Evolutionary conservation across 2,888 invertebrate genomes (phyloP).

Genomic region (Stenichneumon culpator): DNA sequence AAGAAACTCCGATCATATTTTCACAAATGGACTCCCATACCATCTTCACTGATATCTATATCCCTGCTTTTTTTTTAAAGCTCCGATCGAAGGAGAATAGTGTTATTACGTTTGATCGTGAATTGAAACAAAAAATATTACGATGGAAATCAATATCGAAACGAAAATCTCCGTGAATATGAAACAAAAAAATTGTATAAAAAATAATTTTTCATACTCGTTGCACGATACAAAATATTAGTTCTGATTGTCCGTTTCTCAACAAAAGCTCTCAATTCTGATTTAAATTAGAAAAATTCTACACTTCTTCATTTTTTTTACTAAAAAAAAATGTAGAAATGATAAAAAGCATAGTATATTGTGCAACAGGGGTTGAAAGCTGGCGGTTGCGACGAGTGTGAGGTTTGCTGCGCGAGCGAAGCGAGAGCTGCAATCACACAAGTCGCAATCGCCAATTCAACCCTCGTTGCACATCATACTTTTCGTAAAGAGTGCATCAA

Average conservation of each 20-base stretch:
- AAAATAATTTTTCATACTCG: not conserved
- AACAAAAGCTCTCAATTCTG: not conserved
- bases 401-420: too few species aligned
- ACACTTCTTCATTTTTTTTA: too few species aligned
- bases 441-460: too few species aligned
- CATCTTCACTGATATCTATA: not conserved
- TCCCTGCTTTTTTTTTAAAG: not conserved
- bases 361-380: too few species aligned
- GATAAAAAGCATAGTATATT: too few species aligned
- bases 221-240: too few species aligned
- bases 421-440: too few species aligned
- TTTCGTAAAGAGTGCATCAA: too few species aligned
- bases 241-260: not conserved
- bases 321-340: too few species aligned
- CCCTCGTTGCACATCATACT: too few species aligned
- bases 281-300: not conserved
- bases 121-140: not conserved
- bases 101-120: not conserved
- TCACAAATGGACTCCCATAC: not conserved
- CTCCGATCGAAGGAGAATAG: not conserved
- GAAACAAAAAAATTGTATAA: not conserved
- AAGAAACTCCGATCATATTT: conserved; percentile 16
- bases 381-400: too few species aligned
- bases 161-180: not conserved
- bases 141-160: not conserved